Percentiles rank a stretch among this genome's conserved stretches.
Conservation (phyloP, 2,113 vertebrate species). For the Urocolius indicus region DNA sequence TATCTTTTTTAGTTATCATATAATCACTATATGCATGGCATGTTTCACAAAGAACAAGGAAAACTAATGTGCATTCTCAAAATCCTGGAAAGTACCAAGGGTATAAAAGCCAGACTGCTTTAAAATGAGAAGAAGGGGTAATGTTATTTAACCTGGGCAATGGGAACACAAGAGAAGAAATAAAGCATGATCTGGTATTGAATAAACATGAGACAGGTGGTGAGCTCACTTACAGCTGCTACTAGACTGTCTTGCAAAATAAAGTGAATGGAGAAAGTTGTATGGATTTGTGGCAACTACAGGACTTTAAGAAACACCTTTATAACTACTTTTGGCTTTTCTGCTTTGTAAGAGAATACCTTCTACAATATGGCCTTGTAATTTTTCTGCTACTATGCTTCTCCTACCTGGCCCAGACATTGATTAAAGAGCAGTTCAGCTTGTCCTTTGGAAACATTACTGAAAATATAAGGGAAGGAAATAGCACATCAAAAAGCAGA, state of each 20-base stretch:
- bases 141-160: neutral
- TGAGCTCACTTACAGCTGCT: neutral
- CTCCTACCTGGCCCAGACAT: neutral
- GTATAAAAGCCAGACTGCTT: neutral
- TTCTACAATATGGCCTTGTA: neutral
- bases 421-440: constrained; percentile 18
- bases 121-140: neutral
- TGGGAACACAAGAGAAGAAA: constrained; percentile 7
- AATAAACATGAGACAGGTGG: constrained; percentile 17
- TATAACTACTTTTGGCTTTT: neutral
- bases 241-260: neutral
- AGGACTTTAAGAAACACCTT: neutral
- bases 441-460: neutral
- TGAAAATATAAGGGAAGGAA: neutral
- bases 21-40: neutral
- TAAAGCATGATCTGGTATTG: neutral
- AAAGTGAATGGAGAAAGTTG: neutral
- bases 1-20: neutral
- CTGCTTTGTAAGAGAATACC: neutral
- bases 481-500: neutral
- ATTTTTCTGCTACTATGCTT: constrained; percentile 22
- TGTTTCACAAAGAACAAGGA: neutral
- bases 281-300: neutral
- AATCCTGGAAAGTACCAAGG: neutral
- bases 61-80: neutral